Evolutionary conservation across 2,888 invertebrate genomes (phyloP), one percentile per base, ranked within the genome.

Genomic region (Mylabris sibirica): DNA sequence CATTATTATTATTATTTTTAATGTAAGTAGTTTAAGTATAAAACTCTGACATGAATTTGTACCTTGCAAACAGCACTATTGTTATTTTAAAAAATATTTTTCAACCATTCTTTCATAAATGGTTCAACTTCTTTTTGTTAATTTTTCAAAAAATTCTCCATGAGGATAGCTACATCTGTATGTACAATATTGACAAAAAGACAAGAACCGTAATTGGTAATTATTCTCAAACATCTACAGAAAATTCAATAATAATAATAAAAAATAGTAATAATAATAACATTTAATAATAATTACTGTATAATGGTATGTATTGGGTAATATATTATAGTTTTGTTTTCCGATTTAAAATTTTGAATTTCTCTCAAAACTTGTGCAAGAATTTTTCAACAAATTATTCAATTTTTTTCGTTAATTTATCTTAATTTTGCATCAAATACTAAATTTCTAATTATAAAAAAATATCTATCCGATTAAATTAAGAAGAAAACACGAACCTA

Each of bases 1-100:
- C 11, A 38, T 38, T 38, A 38, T 38, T 38, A 14, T 44, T 44
- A n/a, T n/a, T 41, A 14, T 41, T 17, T 44, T 44, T 44, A 44
- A 44, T 44, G 44, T 44, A 44, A 44, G 44, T 44, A 44, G 44
- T 44, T 38, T 38, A 44, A 78, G 80, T 81, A 81, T 83, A 83
- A 82, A 82, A 82, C 82, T 83, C 82, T 83, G 83, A 84, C 84
- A 82, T 82, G 82, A 84, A 84, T 84, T 84, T 85, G 85, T 85
- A 85, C 85, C 85, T 82, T 83, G 79, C 80, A 81, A 83, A 85
- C 84, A 85, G 83, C 84, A 80, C 83, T 84, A 84, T 84, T 83
- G 83, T 83, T 80, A 77, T 80, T 81, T 44, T 78, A 79, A 80
- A 81, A 80, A 80, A 81, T 78, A 79, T 78, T 78, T 30, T 74